Evolutionary conservation across 2,797 vertebrate genomes (phyloP).

Genomic region (Cyclopterus lumpus): DNA sequence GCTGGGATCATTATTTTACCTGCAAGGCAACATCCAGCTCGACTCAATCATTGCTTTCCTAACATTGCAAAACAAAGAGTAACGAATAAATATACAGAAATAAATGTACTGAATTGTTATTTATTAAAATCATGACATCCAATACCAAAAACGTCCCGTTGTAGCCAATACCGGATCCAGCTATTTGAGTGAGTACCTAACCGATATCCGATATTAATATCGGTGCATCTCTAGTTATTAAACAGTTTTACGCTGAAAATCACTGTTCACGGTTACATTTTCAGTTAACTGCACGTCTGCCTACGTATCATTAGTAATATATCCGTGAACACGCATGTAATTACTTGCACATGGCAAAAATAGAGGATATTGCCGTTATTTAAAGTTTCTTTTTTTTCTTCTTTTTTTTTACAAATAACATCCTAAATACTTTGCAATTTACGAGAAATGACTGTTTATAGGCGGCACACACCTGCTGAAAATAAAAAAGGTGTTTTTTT

Average conservation of each 20-base stretch:
- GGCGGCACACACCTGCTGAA: constrained; percentile 33
- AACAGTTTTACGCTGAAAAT: neutral
- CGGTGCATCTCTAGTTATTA: neutral
- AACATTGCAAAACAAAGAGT: neutral
- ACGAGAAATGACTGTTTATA: constrained; percentile 33
- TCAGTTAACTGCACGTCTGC: neutral
- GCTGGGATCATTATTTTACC: too few species aligned
- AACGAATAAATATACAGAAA: neutral
- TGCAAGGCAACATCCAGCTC: too few species aligned
- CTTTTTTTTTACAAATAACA: neutral
- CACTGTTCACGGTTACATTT: neutral
- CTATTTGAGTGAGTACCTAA: neutral
- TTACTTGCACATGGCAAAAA: neutral
- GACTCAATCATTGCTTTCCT: neutral
- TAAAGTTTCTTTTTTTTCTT: neutral
- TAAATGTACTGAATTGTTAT: neutral
- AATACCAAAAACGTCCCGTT: neutral
- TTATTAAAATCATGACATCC: neutral
- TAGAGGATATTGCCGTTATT: neutral
- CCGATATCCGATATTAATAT: neutral
- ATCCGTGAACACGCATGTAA: neutral
- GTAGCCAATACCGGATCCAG: neutral
- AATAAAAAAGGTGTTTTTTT: constrained; percentile 41
- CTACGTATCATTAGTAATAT: neutral
- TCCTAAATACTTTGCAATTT: constrained; percentile 1